Conservation (phyloP, 2,113 vertebrate species). For the Hyla sarda region DNA sequence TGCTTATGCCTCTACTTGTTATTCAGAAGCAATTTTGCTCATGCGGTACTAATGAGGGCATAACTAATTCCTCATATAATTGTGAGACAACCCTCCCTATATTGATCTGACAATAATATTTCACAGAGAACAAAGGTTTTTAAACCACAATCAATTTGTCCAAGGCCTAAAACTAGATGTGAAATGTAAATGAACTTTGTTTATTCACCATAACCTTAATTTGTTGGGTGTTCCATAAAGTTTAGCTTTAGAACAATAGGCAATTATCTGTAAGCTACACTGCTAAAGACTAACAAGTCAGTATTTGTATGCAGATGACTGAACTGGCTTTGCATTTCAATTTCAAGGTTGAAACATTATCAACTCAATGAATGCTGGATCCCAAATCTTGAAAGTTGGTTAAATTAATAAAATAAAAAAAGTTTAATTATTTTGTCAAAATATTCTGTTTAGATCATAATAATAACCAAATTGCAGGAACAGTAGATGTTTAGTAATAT, state of each 20-base stretch:
- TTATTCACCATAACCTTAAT: constrained; percentile 59
- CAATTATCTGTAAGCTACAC: constrained; percentile 59
- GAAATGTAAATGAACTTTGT: constrained; percentile 60
- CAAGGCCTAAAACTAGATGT: constrained; percentile 51
- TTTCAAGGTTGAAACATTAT: constrained; percentile 52
- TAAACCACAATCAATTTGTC: constrained; percentile 57
- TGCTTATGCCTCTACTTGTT: constrained; percentile 40
- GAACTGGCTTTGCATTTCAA: constrained; percentile 51
- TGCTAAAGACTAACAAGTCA: constrained; percentile 47
- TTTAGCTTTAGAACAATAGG: constrained; percentile 53
- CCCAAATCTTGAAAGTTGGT: background rate
- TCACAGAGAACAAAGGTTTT: constrained; percentile 55
- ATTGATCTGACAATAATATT: constrained; percentile 59
- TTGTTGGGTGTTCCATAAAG: constrained; percentile 52
- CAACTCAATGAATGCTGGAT: background rate
- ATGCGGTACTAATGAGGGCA: constrained; percentile 40
- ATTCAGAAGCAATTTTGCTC: constrained; percentile 44
- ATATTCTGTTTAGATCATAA: background rate
- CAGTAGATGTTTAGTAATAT: background rate
- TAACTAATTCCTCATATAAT: constrained; percentile 55
- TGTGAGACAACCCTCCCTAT: constrained; percentile 45
- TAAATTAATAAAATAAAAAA: background rate
- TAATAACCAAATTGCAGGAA: background rate
- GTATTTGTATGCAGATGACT: constrained; percentile 50
- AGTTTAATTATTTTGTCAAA: background rate